Base-by-base conservation (phyloP, 2,888 invertebrate genomes). In the Clostera curtula region DNA sequence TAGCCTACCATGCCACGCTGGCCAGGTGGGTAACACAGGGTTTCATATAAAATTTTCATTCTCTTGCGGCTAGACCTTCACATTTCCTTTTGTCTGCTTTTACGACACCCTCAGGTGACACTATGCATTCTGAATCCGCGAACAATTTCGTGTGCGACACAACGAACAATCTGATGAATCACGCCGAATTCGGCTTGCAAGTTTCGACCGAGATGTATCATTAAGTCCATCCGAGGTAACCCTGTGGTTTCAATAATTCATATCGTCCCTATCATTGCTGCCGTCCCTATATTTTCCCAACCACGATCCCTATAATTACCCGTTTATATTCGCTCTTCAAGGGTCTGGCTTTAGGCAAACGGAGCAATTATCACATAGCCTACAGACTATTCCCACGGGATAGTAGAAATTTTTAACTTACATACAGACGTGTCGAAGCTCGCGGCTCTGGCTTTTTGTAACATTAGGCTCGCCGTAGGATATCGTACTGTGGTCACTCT, bases 361-460 rank as follows among this genome's bases (percentile, higher is more conserved):
- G 63, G 63, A 66, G 56, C 64, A 76, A 80, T 82, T 82, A 82
- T 73, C 79, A 68, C 68, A 49, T 68, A 52, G 73, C 77, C 73
- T 51, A 56, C 58, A 61, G 73, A 32, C 53, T 57, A 48, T 83
- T 83, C 82, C 79, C 82, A 82, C 80, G 80, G 69, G 72, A 70
- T 61, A 63, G 54, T 61, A 43, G 51, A 58, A 71, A 71, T 73
- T 74, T 74, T 70, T 58, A 69, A 66, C 60, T 63, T 64, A 79
- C 44, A 50, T 40, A 50, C 47, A 50, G 40, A 50, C 50, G 48
- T 49, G 50, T 49, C 50, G 48, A 49, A 43, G 34, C 47, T 48
- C 36, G 41, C 50, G 37, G 48, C 41, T 41, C 35, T 31, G 27
- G 56, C 62, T 68, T 69, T 71, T 75, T 74, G 67, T 69, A 64